Evolutionary conservation across 2,113 vertebrate species (phyloP).

Genomic region (Neopipo cinnamomea): DNA sequence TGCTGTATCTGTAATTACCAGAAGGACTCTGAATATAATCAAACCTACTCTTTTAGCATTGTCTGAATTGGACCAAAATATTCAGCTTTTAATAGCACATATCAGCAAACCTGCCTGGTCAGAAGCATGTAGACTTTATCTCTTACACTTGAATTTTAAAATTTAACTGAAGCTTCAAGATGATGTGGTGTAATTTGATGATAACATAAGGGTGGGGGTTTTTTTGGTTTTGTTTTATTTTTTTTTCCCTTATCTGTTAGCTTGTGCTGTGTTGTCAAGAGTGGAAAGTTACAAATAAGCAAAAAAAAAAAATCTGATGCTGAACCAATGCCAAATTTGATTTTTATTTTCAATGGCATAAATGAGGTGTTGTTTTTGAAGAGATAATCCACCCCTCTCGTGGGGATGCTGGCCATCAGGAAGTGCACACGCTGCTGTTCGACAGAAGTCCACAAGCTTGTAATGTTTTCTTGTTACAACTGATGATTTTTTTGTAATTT

Average conservation of each 20-base stretch:
- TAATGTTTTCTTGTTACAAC: not conserved
- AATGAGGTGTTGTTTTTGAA: not conserved
- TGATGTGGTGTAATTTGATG: not conserved
- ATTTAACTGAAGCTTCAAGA: not conserved
- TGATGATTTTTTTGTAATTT: not conserved
- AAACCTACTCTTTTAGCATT: not conserved
- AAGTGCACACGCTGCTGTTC: not conserved
- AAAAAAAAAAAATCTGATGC: not conserved
- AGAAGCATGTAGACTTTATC: not conserved
- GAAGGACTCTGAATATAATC: slow-evolving; percentile 40
- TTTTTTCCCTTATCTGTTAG: not conserved
- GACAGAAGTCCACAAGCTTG: not conserved
- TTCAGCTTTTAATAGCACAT: not conserved
- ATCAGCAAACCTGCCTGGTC: not conserved
- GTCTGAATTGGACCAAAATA: slow-evolving; percentile 4
- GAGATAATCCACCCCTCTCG: not conserved
- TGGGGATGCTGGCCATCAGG: not conserved
- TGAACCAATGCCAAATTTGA: not conserved
- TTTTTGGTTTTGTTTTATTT: no score
- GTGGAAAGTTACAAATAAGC: not conserved
- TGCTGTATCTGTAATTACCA: slow-evolving; percentile 57
- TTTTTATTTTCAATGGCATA: not conserved
- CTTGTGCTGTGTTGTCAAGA: not conserved
- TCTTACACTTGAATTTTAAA: not conserved
- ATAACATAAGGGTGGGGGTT: not conserved